These are phyloP conservation scores for Idaea dimidiata DNA, from an alignment of 2,888 invertebrate genomes.

Conservation along the genomic window DNA sequence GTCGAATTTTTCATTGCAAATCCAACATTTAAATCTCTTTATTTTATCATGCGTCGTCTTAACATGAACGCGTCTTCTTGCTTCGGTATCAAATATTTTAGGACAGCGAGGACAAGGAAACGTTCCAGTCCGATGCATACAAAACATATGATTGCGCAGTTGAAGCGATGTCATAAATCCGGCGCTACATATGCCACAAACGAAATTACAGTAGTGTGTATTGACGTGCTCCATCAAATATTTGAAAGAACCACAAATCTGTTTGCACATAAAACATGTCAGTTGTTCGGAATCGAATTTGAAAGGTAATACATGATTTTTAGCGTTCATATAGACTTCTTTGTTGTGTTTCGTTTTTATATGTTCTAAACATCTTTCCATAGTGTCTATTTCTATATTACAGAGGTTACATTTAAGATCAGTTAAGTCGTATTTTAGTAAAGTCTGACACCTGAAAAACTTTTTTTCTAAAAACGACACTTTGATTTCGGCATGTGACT, in stretches of 20 bases:
- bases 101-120: background rate
- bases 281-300: constrained; percentile 27
- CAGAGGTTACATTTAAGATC: constrained; percentile 33
- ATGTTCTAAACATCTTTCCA: constrained; percentile 28
- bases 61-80: background rate
- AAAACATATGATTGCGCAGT: constrained; percentile 32
- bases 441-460: constrained; percentile 22
- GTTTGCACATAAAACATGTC: constrained; percentile 25
- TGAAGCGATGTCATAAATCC: background rate
- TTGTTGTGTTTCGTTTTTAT: constrained; percentile 24
- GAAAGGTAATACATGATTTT: constrained; percentile 37
- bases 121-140: constrained; percentile 48
- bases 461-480: constrained; percentile 35
- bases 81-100: background rate
- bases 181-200: constrained; percentile 9
- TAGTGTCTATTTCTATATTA: constrained; percentile 9
- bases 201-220: background rate
- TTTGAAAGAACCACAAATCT: constrained; percentile 20
- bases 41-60: background rate
- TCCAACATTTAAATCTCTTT: background rate
- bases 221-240: constrained; percentile 22
- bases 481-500: constrained; percentile 34
- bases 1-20: background rate
- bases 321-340: constrained; percentile 26
- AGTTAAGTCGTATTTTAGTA: constrained; percentile 56